Base-by-base conservation (phyloP, 2,113 vertebrate genomes). In the Eubucco bourcierii region DNA sequence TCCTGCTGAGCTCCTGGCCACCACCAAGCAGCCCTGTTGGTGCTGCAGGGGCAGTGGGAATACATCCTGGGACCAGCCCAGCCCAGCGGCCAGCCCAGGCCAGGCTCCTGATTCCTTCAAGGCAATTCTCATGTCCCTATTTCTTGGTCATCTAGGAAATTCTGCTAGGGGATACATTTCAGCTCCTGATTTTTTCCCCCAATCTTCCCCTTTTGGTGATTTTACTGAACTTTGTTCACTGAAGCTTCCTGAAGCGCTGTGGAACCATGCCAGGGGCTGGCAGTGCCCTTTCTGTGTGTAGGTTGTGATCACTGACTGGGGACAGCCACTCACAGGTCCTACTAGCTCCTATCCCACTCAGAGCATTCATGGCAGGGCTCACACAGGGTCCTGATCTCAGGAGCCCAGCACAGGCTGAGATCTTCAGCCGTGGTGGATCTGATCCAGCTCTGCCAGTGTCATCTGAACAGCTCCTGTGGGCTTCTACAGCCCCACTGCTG, bases 241-340 rank as follows among this genome's bases (percentile, higher is more conserved):
- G 2, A 47, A 60, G n/a, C 46, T n/a, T 27, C 37, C 16, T 9
- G 39, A 50, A 37, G 52, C 9, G 2, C 37, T 18, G 11, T 4
- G 0, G 3, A 4, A 15, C 16, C 28, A 1, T 4, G 14, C 14
- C 3, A 4, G 3, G 12, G 55, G 13, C 29, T 37, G 20, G 65
- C 34, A 37, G 20, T n/a, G 20, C 18, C 59, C 3, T 65, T 19
- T 41, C 8, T 56, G 5, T 31, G 33, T 1, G 10, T 28, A 29
- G 21, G 1, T 55, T 44, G 6, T 0, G 29, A 20, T 12, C 18
- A 28, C 25, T 34, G 7, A 8, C 7, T 28, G 47, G 5, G 17
- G 31, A 58, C 4, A 4, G 21, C n/a, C 1, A 2, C 34, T 18
- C 39, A 3, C 0, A 3, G 55, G 2, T 23, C 14, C 6, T 4